Base-by-base conservation (phyloP, 2,113 vertebrate species). In the Baryphthengus martii region DNA sequence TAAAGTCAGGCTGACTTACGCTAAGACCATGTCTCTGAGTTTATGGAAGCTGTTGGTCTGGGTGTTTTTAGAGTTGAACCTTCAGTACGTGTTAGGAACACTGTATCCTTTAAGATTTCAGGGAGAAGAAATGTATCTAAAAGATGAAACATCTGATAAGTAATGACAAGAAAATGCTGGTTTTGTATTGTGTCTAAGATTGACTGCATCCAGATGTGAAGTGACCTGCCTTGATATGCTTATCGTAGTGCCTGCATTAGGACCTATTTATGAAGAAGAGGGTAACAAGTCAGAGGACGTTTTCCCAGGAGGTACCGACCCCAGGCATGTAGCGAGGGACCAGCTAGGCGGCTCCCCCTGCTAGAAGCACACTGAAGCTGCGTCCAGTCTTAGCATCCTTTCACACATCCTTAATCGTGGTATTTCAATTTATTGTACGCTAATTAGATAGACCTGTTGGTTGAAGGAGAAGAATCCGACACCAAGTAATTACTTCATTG, bases 401-500 rank as follows among this genome's bases (percentile, higher is more conserved):
- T 96, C 84, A 92, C 56, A 97, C 95, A 87, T 89, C 81, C 73
- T 94, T 96, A 96, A 97, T 97, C 7, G 61, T 40, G 53, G 81
- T 73, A 24, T 97, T 97, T 97, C 97, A 94, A 96, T 98, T 97
- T 97, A 97, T 98, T 97, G 97, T 95, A 67, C 91, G 44, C 94
- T 98, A 98, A 98, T 98, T 98, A 98, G 91, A 96, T 92, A 96
- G 92, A 95, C 95, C 93, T 97, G 95, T 96, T 97, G 96, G 96
- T 49, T 93, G 95, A 97, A 97, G 96, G 79, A 97, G 96, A 97
- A 94, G 97, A 98, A 97, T 98, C 96, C 96, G 95, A 93, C 93
- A 94, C 78, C 86, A 88, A 6, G 35, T 98, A 98, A 98, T 98
- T 98, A 98, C 97, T 97, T 97, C 97, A 95, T 66, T 97, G 98